Evolutionary conservation across 2,888 invertebrate genomes (phyloP).

Genomic region (Cenopis cana): DNA sequence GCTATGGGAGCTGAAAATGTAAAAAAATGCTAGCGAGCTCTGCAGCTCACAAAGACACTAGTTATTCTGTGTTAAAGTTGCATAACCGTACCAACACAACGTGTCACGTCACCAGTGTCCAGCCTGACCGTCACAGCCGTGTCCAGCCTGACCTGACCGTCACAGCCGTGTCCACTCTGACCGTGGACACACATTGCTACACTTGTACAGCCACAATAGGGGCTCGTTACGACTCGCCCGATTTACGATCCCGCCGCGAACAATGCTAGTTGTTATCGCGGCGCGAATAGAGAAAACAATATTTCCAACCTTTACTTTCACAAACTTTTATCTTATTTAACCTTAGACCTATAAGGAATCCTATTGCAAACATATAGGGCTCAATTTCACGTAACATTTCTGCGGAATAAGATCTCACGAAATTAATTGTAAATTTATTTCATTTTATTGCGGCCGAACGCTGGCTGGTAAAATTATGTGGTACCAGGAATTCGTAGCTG

Average conservation of each 20-base stretch:
- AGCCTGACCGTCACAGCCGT: not conserved
- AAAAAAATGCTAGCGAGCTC: too few species aligned
- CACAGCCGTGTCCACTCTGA: conserved; percentile 28
- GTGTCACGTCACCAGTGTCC: not conserved
- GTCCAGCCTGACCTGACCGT: conserved; percentile 44
- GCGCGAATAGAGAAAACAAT: conserved; percentile 53
- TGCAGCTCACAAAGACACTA: too few species aligned
- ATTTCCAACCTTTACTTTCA: conserved; percentile 22
- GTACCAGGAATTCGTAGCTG: conserved; percentile 47
- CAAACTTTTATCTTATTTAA: conserved; percentile 5
- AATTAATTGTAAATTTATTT: conserved; percentile 51
- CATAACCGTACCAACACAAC: not conserved
- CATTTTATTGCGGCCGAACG: conserved; percentile 51
- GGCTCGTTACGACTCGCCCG: conserved; percentile 63
- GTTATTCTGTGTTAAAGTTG: not conserved
- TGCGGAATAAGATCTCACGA: not conserved
- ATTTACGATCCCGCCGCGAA: conserved; percentile 67
- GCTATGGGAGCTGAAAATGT: too few species aligned
- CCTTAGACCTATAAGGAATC: not conserved
- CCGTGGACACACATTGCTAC: conserved; percentile 53
- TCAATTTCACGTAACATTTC: not conserved
- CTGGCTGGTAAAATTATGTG: conserved; percentile 49
- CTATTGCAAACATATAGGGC: not conserved
- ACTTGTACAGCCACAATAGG: conserved; percentile 58
- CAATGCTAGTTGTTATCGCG: conserved; percentile 70